These are phyloP conservation scores for Lacanobia wlatinum DNA, from an alignment of 2,888 invertebrate genomes.

Conservation along the genomic window DNA sequence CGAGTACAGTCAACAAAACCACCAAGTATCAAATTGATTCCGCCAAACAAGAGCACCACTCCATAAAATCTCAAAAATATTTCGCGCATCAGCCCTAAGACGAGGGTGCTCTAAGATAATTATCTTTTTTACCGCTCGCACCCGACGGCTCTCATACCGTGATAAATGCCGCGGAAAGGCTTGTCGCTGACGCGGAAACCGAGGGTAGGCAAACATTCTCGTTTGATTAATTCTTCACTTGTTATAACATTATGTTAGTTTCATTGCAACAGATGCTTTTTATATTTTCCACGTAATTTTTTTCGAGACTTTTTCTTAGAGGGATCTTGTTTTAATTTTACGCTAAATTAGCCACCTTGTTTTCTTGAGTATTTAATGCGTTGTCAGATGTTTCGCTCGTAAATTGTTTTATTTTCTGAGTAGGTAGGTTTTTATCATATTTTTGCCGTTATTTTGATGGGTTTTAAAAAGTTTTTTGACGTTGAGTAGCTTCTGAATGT, in stretches of 20 bases:
- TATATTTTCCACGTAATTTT: constrained; percentile 82
- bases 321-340: constrained; percentile 85
- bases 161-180: constrained; percentile 90
- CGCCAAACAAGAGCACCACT: neutral
- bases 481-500: neutral
- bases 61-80: constrained; percentile 33
- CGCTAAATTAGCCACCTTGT: constrained; percentile 82
- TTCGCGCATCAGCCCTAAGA: constrained; percentile 83
- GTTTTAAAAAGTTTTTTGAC: neutral
- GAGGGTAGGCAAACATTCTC: constrained; percentile 76
- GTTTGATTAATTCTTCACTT: constrained; percentile 78
- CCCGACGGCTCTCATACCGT: constrained; percentile 89
- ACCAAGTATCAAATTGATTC: constrained; percentile 18
- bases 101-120: constrained; percentile 89
- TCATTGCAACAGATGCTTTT: constrained; percentile 80
- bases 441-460: constrained; percentile 8
- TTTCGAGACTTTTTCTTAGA: constrained; percentile 70
- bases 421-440: constrained; percentile 39
- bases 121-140: constrained; percentile 89
- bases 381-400: constrained; percentile 69
- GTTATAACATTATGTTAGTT: constrained; percentile 74
- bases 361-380: constrained; percentile 72
- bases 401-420: constrained; percentile 55
- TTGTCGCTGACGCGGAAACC: constrained; percentile 86
- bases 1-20: constrained; percentile 1